A percentile compares a stretch with the other conserved stretches of the same genome.
Conservation (phyloP, 2,888 invertebrate genomes). For the Morinoia aosen region DNA sequence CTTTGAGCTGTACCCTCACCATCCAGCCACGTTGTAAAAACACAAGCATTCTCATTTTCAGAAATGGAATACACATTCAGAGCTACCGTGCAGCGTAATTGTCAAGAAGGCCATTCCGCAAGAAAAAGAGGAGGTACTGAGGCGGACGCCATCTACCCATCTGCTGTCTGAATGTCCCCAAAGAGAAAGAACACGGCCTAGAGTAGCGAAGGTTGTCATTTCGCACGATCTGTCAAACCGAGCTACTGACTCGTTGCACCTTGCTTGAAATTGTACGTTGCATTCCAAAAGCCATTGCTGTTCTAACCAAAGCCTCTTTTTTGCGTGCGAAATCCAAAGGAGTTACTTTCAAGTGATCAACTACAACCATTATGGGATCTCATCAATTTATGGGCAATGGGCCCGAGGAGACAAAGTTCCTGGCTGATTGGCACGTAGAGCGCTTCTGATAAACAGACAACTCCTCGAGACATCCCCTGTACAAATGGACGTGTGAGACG, state of each 20-base stretch:
- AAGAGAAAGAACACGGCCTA: conserved; percentile 30
- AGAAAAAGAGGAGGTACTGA: not conserved
- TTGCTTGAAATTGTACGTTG: conserved; percentile 17
- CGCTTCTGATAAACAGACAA: not conserved
- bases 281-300: not conserved
- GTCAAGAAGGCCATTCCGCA: conserved; percentile 1
- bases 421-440: not conserved
- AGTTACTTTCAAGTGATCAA: conserved; percentile 43
- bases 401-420: conserved; percentile 25
- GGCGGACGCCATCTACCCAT: not conserved
- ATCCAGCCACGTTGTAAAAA: not conserved
- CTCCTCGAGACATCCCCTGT: not conserved
- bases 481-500: not conserved
- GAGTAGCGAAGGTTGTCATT: conserved; percentile 25
- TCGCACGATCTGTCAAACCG: conserved; percentile 33
- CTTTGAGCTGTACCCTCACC: not conserved
- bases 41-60: not conserved
- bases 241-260: not conserved
- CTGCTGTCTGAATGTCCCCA: not conserved
- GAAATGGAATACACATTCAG: not conserved
- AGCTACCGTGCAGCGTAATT: not conserved
- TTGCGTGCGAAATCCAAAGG: not conserved
- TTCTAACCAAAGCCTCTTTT: not conserved
- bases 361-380: conserved; percentile 25
- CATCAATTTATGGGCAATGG: conserved; percentile 13